Percentiles rank a stretch among this genome's conserved stretches.
These are phyloP conservation scores for Bufo gargarizans DNA, from an alignment of 2,113 vertebrate genomes.

Conservation along the genomic window DNA sequence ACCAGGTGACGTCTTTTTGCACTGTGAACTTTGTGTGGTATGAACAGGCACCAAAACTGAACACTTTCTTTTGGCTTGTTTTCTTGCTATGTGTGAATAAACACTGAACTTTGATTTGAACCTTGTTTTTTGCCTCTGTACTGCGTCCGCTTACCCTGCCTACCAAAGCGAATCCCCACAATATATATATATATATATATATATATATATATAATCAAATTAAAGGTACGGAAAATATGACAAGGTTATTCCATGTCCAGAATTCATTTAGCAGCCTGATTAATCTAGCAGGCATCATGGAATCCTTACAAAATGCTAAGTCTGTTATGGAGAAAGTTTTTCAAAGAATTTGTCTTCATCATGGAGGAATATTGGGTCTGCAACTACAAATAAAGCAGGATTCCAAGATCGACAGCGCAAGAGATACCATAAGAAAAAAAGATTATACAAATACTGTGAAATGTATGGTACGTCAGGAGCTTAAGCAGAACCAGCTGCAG, in stretches of 20 bases:
- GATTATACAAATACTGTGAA: slow-evolving; percentile 22
- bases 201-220: background rate
- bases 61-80: too few species aligned
- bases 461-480: background rate
- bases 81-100: too few species aligned
- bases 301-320: background rate
- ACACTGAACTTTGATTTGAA: too few species aligned
- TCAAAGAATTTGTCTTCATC: slow-evolving; percentile 12
- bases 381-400: background rate
- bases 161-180: too few species aligned
- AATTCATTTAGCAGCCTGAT: slow-evolving; percentile 8
- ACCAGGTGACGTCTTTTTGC: too few species aligned
- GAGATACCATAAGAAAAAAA: slow-evolving; percentile 8
- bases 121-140: too few species aligned
- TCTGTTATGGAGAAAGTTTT: background rate
- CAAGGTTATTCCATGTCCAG: too few species aligned
- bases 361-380: background rate
- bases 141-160: too few species aligned
- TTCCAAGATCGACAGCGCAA: background rate
- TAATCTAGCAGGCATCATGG: slow-evolving; percentile 4
- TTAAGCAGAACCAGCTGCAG: slow-evolving; percentile 26
- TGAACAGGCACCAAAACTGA: too few species aligned
- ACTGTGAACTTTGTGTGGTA: too few species aligned
- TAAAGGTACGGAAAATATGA: background rate
- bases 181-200: too few species aligned